Conservation (phyloP, 1,140 invertebrate genomes). For the Amyelois transitella region DNA sequence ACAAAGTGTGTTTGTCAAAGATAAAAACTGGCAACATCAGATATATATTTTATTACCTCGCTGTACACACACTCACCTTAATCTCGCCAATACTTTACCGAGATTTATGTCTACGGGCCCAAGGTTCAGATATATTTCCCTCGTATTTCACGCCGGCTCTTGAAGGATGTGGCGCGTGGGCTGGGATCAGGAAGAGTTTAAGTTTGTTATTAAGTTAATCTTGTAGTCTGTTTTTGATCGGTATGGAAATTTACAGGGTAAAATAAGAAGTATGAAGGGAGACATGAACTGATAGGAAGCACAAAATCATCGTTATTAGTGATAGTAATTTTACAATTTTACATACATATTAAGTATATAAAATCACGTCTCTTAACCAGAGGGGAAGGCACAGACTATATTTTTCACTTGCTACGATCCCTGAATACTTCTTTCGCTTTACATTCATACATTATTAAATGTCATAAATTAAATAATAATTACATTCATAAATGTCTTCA, state of each 20-base stretch:
- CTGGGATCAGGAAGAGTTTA: background rate
- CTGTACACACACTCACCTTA: background rate
- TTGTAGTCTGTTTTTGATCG: background rate
- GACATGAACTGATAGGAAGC: background rate
- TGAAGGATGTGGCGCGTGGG: background rate
- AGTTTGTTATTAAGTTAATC: background rate
- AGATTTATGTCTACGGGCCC: background rate
- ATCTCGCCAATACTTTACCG: constrained; percentile 1
- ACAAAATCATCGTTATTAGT: too few species aligned
- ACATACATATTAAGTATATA: too few species aligned
- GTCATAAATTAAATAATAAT: too few species aligned
- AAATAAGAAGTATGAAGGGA: too few species aligned
- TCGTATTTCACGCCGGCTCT: background rate
- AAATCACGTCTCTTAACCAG: too few species aligned
- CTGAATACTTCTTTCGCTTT: too few species aligned
- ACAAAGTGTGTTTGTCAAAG: background rate
- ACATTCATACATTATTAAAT: too few species aligned
- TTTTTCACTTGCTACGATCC: too few species aligned
- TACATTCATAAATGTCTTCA: too few species aligned
- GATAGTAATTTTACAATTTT: too few species aligned
- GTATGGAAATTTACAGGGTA: background rate
- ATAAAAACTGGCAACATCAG: background rate
- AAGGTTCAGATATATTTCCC: background rate
- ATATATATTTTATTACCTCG: background rate
- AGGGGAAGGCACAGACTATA: too few species aligned